Conservation (phyloP, 1,140 invertebrate species). For the Plectrocnemia conspersa region DNA sequence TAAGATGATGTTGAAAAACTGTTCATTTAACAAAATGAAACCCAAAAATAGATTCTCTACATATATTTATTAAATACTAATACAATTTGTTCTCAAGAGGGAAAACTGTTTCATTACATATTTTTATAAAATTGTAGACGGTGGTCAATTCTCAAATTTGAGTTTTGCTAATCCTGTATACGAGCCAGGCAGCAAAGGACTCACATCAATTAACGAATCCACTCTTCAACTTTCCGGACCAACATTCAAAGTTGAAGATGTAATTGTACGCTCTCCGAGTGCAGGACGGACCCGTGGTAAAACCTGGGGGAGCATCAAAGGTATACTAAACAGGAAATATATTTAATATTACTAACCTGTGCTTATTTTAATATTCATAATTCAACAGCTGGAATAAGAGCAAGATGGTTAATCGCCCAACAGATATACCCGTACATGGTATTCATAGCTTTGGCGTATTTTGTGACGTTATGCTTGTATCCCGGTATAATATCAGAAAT, state of each 20-base stretch:
- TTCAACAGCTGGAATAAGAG: slow-evolving; percentile 58
- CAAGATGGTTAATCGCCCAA: slow-evolving; percentile 70
- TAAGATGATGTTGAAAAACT: too few relatives aligned
- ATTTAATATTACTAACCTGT: slow-evolving; percentile 14
- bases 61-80: neutral
- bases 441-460: slow-evolving; percentile 79
- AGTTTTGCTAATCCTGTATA: slow-evolving; percentile 79
- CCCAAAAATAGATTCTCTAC: slow-evolving; percentile 8
- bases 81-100: neutral
- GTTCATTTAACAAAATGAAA: too few relatives aligned
- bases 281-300: slow-evolving; percentile 51
- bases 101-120: neutral
- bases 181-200: slow-evolving; percentile 57
- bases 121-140: slow-evolving; percentile 37
- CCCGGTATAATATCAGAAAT: slow-evolving; percentile 87
- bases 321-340: slow-evolving; percentile 44
- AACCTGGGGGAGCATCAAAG: slow-evolving; percentile 59
- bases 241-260: slow-evolving; percentile 75
- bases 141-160: slow-evolving; percentile 54
- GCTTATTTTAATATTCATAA: neutral
- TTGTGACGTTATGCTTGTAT: slow-evolving; percentile 82
- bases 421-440: slow-evolving; percentile 85
- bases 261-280: slow-evolving; percentile 60
- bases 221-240: slow-evolving; percentile 44
- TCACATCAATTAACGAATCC: slow-evolving; percentile 40